Evolutionary conservation across 2,888 invertebrate species (phyloP).

Genomic region (Catocala sponsa): DNA sequence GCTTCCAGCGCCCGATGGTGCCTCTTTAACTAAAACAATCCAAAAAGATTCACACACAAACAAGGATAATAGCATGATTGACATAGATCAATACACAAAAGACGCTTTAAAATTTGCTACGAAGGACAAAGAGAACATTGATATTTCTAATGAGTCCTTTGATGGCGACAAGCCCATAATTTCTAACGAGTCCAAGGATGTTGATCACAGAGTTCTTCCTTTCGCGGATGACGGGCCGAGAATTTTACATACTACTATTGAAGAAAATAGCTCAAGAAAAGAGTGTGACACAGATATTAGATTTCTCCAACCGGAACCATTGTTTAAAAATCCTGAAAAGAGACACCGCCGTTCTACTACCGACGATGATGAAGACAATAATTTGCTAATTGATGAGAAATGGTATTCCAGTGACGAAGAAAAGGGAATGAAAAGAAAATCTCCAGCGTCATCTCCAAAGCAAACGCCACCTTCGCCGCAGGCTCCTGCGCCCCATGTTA

Average conservation of each 20-base stretch:
- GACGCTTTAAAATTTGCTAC: slow-evolving; percentile 84
- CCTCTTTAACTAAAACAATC: slow-evolving; percentile 44
- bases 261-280: slow-evolving; percentile 59
- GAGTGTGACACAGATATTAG: slow-evolving; percentile 83
- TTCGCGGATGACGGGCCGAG: slow-evolving; percentile 73
- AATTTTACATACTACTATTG: slow-evolving; percentile 54
- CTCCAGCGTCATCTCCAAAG: slow-evolving; percentile 74
- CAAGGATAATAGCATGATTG: slow-evolving; percentile 76
- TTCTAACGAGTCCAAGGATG: slow-evolving; percentile 76
- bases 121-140: slow-evolving; percentile 83
- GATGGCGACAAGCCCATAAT: slow-evolving; percentile 67
- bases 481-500: slow-evolving; percentile 81
- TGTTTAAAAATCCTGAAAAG: slow-evolving; percentile 81
- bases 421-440: slow-evolving; percentile 82
- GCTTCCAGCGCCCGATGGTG: slow-evolving; percentile 58
- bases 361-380: slow-evolving; percentile 89
- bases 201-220: slow-evolving; percentile 83
- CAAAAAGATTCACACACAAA: slow-evolving; percentile 63
- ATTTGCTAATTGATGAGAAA: slow-evolving; percentile 88
- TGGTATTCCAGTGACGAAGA: slow-evolving; percentile 95
- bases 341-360: slow-evolving; percentile 83
- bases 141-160: slow-evolving; percentile 76
- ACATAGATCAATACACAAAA: slow-evolving; percentile 86
- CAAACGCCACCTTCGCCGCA: slow-evolving; percentile 65
- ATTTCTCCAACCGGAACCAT: slow-evolving; percentile 81